phyloP scores from a whole-genome alignment of 2,888 invertebrate species.

The Trissolcus japonicus region DNA sequence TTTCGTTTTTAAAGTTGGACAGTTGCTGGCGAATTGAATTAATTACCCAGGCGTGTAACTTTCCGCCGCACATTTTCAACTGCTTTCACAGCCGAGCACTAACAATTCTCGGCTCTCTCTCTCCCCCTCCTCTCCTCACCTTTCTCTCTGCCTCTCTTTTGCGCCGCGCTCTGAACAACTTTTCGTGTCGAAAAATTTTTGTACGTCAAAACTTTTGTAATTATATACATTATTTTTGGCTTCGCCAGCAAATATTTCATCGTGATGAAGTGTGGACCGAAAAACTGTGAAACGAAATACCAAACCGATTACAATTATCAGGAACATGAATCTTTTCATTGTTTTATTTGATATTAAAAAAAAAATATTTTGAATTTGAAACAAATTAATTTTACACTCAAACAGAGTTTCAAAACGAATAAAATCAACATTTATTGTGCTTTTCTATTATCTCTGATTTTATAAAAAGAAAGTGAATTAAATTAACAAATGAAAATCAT shows the following conservation, averaged over 20 bases:
- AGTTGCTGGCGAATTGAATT: conserved; percentile 51
- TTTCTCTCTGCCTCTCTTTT: neutral
- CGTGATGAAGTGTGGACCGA: conserved; percentile 14
- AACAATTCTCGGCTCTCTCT: conserved; percentile 16
- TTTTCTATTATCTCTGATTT: too few relatives aligned
- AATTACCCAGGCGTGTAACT: conserved; percentile 45
- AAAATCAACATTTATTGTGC: too few relatives aligned
- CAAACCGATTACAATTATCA: too few relatives aligned
- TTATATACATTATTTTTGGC: conserved; percentile 48
- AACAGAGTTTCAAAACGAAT: too few relatives aligned
- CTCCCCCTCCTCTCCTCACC: too few relatives aligned
- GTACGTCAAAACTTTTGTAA: conserved; percentile 47
- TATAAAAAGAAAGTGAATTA: too few relatives aligned
- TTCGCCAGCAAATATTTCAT: conserved; percentile 41
- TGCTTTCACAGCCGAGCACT: conserved; percentile 35
- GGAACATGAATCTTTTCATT: neutral
- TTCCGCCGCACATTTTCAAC: conserved; percentile 40
- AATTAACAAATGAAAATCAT: too few relatives aligned
- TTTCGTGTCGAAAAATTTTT: conserved; percentile 37
- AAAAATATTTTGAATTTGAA: too few relatives aligned
- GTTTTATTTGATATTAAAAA: neutral
- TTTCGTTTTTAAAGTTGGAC: conserved; percentile 52
- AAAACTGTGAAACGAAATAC: too few relatives aligned
- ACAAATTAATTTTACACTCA: too few relatives aligned
- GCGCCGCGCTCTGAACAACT: conserved; percentile 19